A percentile compares a stretch with the other conserved stretches of the same genome.
Conservation (phyloP, 2,797 vertebrate genomes). For the Tangara arthus region DNA sequence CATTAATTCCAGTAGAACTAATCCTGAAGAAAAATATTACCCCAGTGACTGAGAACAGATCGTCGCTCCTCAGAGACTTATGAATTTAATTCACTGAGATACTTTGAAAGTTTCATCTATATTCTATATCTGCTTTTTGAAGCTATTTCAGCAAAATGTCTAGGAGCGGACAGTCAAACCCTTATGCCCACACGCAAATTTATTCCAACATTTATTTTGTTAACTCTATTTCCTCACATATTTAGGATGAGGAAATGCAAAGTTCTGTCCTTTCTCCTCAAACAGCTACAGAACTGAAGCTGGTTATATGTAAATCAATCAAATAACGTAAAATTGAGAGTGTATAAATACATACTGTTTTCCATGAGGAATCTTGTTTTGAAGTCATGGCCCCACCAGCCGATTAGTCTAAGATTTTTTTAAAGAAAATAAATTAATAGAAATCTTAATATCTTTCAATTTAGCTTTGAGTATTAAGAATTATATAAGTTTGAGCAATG, state of each 20-base stretch:
- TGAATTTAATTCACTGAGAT: neutral
- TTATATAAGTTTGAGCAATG: neutral
- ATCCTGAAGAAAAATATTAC: neutral
- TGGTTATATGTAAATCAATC: neutral
- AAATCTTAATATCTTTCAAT: neutral
- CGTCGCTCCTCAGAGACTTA: neutral
- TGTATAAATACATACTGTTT: conserved; percentile 78
- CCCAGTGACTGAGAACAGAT: neutral
- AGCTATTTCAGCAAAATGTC: neutral
- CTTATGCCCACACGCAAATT: neutral
- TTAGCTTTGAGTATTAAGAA: neutral
- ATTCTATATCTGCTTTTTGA: neutral
- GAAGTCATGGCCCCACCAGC: conserved; percentile 93
- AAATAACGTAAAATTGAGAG: neutral
- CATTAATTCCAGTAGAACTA: conserved; percentile 12
- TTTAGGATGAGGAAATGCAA: neutral
- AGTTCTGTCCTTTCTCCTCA: neutral
- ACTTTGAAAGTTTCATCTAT: neutral
- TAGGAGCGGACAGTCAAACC: neutral
- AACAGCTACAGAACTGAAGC: neutral
- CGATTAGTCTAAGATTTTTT: conserved; percentile 77
- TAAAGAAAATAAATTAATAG: neutral
- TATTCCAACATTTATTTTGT: neutral
- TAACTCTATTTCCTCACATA: neutral
- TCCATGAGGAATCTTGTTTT: conserved; percentile 88